These are phyloP conservation scores for Antedon mediterranea DNA, from an alignment of 53 echinoderm and acorn worm species.

Conservation along the genomic window DNA sequence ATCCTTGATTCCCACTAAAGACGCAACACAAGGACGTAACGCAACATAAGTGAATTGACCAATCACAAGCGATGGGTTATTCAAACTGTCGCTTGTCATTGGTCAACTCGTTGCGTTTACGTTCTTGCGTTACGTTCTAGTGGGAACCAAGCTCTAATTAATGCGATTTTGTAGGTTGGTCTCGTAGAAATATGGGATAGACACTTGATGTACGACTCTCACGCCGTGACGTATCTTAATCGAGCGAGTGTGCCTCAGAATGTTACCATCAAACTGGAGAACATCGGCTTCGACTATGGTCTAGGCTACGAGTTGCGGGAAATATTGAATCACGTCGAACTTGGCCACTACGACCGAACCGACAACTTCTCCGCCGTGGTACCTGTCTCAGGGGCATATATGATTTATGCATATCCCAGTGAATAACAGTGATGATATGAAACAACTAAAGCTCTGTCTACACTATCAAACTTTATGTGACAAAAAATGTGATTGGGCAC, in stretches of 20 bases:
- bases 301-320: conserved; percentile 46
- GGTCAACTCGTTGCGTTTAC: no score
- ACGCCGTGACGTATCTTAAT: conserved; percentile 45
- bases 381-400: conserved; percentile 32
- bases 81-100: no score
- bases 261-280: conserved; percentile 27
- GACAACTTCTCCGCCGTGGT: conserved; percentile 30
- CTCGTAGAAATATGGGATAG: conserved; percentile 47
- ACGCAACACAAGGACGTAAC: no score
- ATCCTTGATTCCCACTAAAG: no score
- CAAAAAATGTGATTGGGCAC: no score
- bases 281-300: conserved; percentile 44
- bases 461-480: no score
- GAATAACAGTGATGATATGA: no score
- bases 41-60: no score
- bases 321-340: conserved; percentile 37
- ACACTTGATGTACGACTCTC: conserved; percentile 28
- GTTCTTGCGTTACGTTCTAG: no score
- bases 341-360: conserved; percentile 40
- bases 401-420: conserved; percentile 69
- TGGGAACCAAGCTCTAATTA: no score
- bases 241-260: conserved; percentile 17
- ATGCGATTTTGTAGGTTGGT: conserved; percentile 17
- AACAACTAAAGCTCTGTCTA: no score
- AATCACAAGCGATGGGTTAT: no score